Base-by-base conservation (phyloP, 2,797 vertebrate genomes). In the Parauchenoglanis punctatus region DNA sequence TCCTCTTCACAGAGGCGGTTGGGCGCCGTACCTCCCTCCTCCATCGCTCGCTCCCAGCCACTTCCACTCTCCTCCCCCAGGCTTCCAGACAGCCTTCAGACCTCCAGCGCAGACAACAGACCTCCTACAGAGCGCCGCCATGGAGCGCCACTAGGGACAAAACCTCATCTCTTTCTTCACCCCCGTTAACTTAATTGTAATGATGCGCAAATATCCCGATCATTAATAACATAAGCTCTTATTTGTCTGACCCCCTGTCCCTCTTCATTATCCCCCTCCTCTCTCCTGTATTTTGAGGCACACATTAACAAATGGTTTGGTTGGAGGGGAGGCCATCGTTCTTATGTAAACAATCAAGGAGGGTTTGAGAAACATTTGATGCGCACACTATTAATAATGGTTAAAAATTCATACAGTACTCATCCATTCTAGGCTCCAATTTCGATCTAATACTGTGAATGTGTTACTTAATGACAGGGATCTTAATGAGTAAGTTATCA, bases 71-170 rank as follows among this genome's bases (percentile, higher is more conserved):
- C 98, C 98, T 85, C 98, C 98, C 76, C 99, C 99, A 91, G 98
- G 99, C 93, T 99, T 99, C 94, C 99, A 99, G 96, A 98, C 98
- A 92, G 97, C 98, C 95, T 99, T 99, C 98, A 99, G 98, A 98
- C 97, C 97, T 94, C 97, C 97, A 91, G 97, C 96, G 96, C 99
- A 99, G 97, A 96, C 97, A 95, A 98, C 99, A 98, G 98, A 99
- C 97, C 96, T 99, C 97, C 96, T 99, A 98, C 98, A 99, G 97
- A 99, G 97, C 92, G 97, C 98, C 89, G 96, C 97, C 85, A 97
- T 98, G 96, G 98, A 99, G 96, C 98, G 97, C 96, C 98, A 99
- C 94, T 99, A 98, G 97, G 95, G 95, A 96, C 95, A 93, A 94
- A 95, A 95, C 88, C 92, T 86, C 88, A 91, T 90, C 87, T 92